Base-by-base conservation (phyloP, 1,140 invertebrate genomes). In the Carposina sasakii region DNA sequence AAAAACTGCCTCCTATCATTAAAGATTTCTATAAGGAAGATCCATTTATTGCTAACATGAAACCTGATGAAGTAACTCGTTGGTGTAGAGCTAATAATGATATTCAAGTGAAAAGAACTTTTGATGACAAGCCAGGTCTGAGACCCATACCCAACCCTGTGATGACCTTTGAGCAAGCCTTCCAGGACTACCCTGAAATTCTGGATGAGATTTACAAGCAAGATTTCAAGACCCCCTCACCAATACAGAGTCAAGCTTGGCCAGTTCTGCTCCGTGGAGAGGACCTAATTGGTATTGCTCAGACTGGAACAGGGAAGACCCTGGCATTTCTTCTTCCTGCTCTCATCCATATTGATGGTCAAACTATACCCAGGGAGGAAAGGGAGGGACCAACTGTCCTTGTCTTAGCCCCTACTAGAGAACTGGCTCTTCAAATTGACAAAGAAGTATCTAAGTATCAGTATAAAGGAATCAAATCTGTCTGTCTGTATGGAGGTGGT, bases 201-300 rank as follows among this genome's bases (percentile, higher is more conserved):
- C 64, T 96, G 17, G 85, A 87, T 9, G 92, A 96, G 81, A 96
- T 98, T 42, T 71, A 88, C 30, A 93, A 94, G 48, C 91, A 95
- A 71, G 91, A 90, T 0, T 98, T 98, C 79, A 74, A 85, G 43
- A 85, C 87, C 51, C 97, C 97, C 1, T 95, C 95, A 10, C 96
- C 97, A 2, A 98, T 99, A 72, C 97, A 95, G 65, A 87, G 89
- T 54, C 96, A 97, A 82, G 91, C 93, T 0, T 98, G 96, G 96
- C 96, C 96, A 12, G 87, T 97, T 54, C 79, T 97, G 0, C 69
- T 98, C 4, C 90, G 90, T 63, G 96, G 96, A 0, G 88, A 91
- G 64, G 96, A 97, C 82, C 79, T 97, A 61, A 97, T 97, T 79
- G 96, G 96, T 12, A 97, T 98, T 52, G 96, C 96, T 0, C 96